A percentile compares a stretch with the other conserved stretches of the same genome.
Evolutionary conservation across 2,797 vertebrate species (phyloP).

Genomic region (Betta splendens): DNA sequence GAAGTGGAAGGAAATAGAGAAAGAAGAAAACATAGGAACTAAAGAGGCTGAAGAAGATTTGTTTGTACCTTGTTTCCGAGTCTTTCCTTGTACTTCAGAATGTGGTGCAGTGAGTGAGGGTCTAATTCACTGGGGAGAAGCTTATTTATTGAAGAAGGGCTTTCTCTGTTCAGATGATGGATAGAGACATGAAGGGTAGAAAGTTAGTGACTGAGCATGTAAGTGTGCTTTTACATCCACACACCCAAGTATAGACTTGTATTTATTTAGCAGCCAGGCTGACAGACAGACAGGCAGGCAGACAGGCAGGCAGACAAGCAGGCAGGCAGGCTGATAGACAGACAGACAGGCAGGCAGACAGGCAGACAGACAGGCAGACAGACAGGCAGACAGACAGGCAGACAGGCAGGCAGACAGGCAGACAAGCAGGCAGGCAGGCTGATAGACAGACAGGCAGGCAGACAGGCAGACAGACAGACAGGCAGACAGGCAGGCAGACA

Average conservation of each 20-base stretch:
- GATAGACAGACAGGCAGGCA: not conserved
- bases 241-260: not conserved
- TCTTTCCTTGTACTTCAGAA: not conserved
- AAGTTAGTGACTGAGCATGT: not conserved
- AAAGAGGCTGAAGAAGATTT: slow-evolving; percentile 4
- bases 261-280: not conserved
- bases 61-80: not conserved
- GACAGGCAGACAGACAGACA: too few relatives aligned
- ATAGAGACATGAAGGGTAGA: not conserved
- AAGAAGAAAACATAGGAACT: not conserved
- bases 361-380: not conserved
- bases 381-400: not conserved
- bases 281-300: too few relatives aligned
- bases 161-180: not conserved
- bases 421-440: not conserved
- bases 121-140: not conserved
- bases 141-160: slow-evolving; percentile 6
- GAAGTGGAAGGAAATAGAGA: not conserved
- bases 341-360: too few relatives aligned
- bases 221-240: not conserved
- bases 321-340: not conserved
- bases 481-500: not conserved
- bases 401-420: not conserved
- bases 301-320: not conserved
- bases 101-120: slow-evolving; percentile 11